Evolutionary conservation across 2,797 vertebrate species (phyloP).

Genomic region (Etheostoma nigrum): DNA sequence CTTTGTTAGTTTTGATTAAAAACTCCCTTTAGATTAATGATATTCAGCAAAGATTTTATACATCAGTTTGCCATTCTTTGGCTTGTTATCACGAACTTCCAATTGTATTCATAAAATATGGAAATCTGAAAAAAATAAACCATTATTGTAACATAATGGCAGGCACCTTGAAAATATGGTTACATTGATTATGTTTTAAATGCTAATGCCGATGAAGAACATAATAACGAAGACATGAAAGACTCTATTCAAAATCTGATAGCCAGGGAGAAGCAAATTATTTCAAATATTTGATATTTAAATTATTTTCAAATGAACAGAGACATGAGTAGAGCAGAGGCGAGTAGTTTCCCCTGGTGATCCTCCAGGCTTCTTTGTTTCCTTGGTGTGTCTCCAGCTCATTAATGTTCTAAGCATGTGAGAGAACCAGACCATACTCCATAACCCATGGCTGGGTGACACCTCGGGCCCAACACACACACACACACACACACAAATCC

Average conservation of each 20-base stretch:
- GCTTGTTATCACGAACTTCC: slow-evolving; percentile 54
- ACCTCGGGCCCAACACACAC: slow-evolving; percentile 70
- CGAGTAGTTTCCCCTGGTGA: slow-evolving; percentile 81
- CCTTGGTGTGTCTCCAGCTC: slow-evolving; percentile 81
- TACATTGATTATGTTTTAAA: slow-evolving; percentile 78
- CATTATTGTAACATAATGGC: slow-evolving; percentile 69
- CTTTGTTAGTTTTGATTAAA: slow-evolving; percentile 67
- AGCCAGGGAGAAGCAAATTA: slow-evolving; percentile 82
- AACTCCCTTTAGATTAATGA: slow-evolving; percentile 56
- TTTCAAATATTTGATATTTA: slow-evolving; percentile 87
- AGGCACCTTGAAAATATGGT: slow-evolving; percentile 74
- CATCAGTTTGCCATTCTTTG: slow-evolving; percentile 50
- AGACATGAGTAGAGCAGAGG: slow-evolving; percentile 79
- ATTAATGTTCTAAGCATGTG: slow-evolving; percentile 84
- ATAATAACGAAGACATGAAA: slow-evolving; percentile 81
- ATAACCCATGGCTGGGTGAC: slow-evolving; percentile 75
- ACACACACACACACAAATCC: slow-evolving; percentile 56
- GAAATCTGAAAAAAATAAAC: slow-evolving; percentile 69
- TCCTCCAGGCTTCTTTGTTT: slow-evolving; percentile 84
- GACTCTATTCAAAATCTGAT: slow-evolving; percentile 79
- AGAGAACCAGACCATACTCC: slow-evolving; percentile 74
- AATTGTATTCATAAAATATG: slow-evolving; percentile 73
- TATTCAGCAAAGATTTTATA: slow-evolving; percentile 65
- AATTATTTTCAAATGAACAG: slow-evolving; percentile 87
- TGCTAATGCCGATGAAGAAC: slow-evolving; percentile 77